phyloP scores from a whole-genome alignment of 2,797 vertebrate genomes.

The Sandelia bainsii region DNA sequence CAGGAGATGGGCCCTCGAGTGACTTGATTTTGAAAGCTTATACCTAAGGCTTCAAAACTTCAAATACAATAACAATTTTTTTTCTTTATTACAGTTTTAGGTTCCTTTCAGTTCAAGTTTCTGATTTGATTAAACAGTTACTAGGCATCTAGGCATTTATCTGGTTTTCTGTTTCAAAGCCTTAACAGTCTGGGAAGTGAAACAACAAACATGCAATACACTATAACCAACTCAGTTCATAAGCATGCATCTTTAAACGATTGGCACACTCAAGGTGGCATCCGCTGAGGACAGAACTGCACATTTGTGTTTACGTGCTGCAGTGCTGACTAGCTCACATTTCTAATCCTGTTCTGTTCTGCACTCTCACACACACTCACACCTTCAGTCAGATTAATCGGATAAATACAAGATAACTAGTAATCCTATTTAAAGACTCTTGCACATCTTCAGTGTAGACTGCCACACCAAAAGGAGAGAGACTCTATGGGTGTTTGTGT shows the following conservation, averaged over 20 bases:
- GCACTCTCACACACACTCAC: slow-evolving; percentile 25
- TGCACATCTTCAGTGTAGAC: neutral
- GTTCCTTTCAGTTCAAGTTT: neutral
- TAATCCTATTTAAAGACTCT: slow-evolving; percentile 62
- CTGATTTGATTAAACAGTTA: too few species aligned
- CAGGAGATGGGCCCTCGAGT: slow-evolving; percentile 28
- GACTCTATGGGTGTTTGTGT: slow-evolving; percentile 7
- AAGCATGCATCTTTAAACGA: neutral
- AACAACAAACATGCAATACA: neutral
- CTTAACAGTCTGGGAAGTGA: neutral
- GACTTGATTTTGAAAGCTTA: neutral
- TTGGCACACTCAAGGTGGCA: neutral
- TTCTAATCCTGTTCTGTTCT: slow-evolving; percentile 29
- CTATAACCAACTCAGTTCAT: neutral
- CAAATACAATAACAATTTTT: neutral
- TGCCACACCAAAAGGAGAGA: neutral
- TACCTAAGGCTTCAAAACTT: neutral
- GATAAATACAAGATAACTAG: slow-evolving; percentile 36
- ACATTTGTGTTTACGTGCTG: slow-evolving; percentile 45
- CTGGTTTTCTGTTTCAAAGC: too few species aligned
- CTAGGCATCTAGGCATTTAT: too few species aligned
- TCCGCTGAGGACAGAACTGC: slow-evolving; percentile 19
- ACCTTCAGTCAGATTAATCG: slow-evolving; percentile 62
- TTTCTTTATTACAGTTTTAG: neutral
- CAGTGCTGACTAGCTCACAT: slow-evolving; percentile 60